These are phyloP conservation scores for Apis laboriosa DNA, from an alignment of 1,140 invertebrate species.

Conservation along the genomic window DNA sequence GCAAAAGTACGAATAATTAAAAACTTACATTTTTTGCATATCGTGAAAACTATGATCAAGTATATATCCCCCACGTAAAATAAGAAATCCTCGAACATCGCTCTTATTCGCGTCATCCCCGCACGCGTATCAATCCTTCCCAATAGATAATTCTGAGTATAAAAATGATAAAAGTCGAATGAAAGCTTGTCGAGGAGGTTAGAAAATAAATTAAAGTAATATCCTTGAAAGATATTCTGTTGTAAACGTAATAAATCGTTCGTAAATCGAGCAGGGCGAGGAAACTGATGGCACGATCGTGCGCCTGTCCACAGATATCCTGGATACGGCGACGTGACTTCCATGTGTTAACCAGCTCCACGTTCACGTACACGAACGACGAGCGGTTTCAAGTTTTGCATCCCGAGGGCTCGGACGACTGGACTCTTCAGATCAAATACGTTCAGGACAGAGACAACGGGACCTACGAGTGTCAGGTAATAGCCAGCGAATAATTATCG, in stretches of 20 bases:
- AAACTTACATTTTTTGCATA: too few species aligned
- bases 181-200: too few species aligned
- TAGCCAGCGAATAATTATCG: slow-evolving; percentile 38
- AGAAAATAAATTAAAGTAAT: background rate
- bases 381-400: slow-evolving; percentile 92
- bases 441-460: slow-evolving; percentile 95
- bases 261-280: slow-evolving; percentile 20
- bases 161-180: too few species aligned
- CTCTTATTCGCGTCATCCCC: too few species aligned
- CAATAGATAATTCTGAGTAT: too few species aligned
- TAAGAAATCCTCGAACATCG: too few species aligned
- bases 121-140: too few species aligned
- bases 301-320: slow-evolving; percentile 85
- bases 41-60: too few species aligned
- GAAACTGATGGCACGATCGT: slow-evolving; percentile 34
- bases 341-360: slow-evolving; percentile 94
- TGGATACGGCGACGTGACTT: slow-evolving; percentile 95
- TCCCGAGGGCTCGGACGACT: slow-evolving; percentile 88
- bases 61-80: too few species aligned
- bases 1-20: too few species aligned
- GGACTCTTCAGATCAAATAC: slow-evolving; percentile 96
- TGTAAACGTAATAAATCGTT: background rate
- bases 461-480: slow-evolving; percentile 97
- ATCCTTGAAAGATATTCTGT: too few species aligned
- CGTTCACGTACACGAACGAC: slow-evolving; percentile 95